Evolutionary conservation across 1,140 invertebrate genomes (phyloP), one percentile per base, ranked within the genome.

Genomic region (Leptinotarsa lineolata): DNA sequence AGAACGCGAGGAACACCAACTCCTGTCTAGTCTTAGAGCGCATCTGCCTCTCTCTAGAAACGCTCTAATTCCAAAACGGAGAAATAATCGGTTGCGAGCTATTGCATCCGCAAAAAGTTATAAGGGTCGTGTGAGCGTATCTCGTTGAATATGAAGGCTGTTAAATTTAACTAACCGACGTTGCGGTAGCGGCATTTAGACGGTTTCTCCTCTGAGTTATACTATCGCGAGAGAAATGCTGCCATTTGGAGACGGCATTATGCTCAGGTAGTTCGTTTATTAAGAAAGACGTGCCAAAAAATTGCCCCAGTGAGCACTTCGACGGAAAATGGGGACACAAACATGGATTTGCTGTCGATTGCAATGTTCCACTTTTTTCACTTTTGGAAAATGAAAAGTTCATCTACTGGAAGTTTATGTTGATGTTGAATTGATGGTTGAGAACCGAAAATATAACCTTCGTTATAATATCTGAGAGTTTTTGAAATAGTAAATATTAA

Each of bases 81-180:
- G 48, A 54, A 54, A 54, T 54, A 54, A 54, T 54, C 48, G 15
- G 48, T 54, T 54, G n/a, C 48, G 48, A 54, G 48, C 48, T 54
- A 54, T 54, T 54, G 48, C 48, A 54, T 54, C 15, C 48, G n/a
- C 48, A 54, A 54, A 54, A 54, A 54, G 48, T 54, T 54, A 54
- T n/a, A 54, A 54, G 48, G n/a, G 15, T 13, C 48, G 48, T 54
- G 48, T 54, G 48, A 54, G 48, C 48, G 48, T 54, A 54, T 54
- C 48, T 15, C 48, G 48, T 54, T n/a, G 48, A 18, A 54, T 54
- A 54, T 54, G 48, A 54, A 54, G 48, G 48, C 48, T 54, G 48
- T 54, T 54, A 54, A n/a, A 54, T 54, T 54, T 54, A 54, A 54
- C 48, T 54, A 54, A n/a, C 48, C 48, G n/a, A 54, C 48, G 48